Base-by-base conservation (phyloP, 2,888 invertebrate species). In the Falcaria lacertinaria region DNA sequence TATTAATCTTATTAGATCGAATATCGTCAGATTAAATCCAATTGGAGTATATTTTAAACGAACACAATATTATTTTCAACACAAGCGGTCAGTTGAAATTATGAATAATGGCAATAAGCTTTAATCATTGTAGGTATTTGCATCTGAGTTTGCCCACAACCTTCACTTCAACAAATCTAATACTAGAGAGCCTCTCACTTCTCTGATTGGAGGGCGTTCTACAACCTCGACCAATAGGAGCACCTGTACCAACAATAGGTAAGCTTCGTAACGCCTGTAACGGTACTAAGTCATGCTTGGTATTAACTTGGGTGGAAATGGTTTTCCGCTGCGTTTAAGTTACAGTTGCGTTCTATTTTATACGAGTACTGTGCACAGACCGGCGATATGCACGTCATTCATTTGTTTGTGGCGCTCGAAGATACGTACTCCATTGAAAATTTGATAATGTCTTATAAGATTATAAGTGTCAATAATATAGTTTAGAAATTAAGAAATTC, bases 161-260 rank as follows among this genome's bases (percentile, higher is more conserved):
- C 52, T 58, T 50, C 45, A 44, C 46, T 44, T 42, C 39, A 37
- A 45, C 69, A 67, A 73, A 69, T 72, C 69, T 70, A 69, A 67
- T 60, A 50, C 74, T 75, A 74, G 69, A 61, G 62, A 73, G 52
- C 74, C 71, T 74, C 66, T 57, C 45, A 52, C 45, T 14, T 64
- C 68, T 50, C 70, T 79, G 82, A 87, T 87, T 87, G 87, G 88
- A 73, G 71, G 69, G 72, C 42, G 54, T 39, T 44, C 47, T 54
- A 50, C 47, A 51, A 48, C 48, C 49, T 36, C 58, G 47, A 41
- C 83, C 83, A 83, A 83, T 83, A 33, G 54, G 61, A 54, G 48
- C 41, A 47, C 44, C 34, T 50, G 50, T 54, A 54, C 57, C 57
- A 72, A 86, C 84, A 85, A 86, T 86, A 78, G 84, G 70, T 63